These are phyloP conservation scores for Ruditapes philippinarum DNA, from an alignment of 1,140 invertebrate genomes.

Conservation along the genomic window DNA sequence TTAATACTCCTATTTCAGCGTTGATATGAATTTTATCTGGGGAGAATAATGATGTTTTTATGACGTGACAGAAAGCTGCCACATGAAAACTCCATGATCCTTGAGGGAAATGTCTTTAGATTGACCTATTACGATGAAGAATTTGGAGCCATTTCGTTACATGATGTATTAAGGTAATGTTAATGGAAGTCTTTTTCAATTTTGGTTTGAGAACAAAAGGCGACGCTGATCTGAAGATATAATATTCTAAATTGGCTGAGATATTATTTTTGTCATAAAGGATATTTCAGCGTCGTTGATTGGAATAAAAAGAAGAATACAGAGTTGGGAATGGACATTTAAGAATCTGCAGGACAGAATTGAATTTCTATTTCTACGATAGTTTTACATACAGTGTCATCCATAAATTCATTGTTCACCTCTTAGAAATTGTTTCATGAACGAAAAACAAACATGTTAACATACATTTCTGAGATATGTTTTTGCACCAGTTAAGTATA, in stretches of 20 bases:
- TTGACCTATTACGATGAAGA: constrained; percentile 66
- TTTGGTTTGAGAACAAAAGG: constrained; percentile 19
- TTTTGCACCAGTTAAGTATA: too few species aligned
- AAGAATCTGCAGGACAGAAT: too few species aligned
- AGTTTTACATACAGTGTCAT: too few species aligned
- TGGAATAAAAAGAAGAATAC: too few species aligned
- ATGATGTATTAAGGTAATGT: constrained; percentile 65
- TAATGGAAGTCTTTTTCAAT: constrained; percentile 52
- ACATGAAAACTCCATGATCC: constrained; percentile 3
- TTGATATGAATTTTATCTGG: constrained; percentile 67
- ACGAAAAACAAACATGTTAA: too few species aligned
- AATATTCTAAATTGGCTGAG: not conserved
- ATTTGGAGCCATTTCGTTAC: constrained; percentile 54
- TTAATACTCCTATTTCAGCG: constrained; percentile 63
- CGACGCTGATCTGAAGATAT: not conserved
- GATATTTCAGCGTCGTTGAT: too few species aligned
- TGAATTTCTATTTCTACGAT: too few species aligned
- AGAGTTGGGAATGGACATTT: too few species aligned
- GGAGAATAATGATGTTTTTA: constrained; percentile 66
- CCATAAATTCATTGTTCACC: too few species aligned
- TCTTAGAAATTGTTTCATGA: too few species aligned
- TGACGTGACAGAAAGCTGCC: constrained; percentile 60
- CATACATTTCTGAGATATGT: too few species aligned
- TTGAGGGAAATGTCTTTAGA: constrained; percentile 53
- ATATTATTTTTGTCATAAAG: constrained; percentile 14